Conservation (phyloP, 2,797 vertebrate species). For the Aulostomus chinensis region DNA sequence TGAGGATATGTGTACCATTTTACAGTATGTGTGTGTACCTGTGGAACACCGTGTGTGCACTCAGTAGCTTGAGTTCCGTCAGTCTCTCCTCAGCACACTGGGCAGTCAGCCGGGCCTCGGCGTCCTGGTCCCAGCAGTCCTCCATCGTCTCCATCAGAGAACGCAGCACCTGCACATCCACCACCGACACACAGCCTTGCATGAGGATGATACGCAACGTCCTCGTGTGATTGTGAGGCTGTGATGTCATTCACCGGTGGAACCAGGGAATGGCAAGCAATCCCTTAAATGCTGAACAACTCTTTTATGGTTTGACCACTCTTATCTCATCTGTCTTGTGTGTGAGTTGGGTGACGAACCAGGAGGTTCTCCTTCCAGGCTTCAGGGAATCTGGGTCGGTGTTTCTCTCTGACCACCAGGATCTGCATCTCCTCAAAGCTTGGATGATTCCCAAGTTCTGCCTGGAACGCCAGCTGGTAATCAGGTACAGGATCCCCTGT, state of each 20-base stretch:
- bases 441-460: constrained; percentile 95
- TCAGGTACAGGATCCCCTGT: constrained; percentile 95
- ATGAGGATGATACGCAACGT: too few species aligned
- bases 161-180: constrained; percentile 94
- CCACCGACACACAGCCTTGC: constrained; percentile 34
- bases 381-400: constrained; percentile 97
- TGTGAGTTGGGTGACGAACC: constrained; percentile 87
- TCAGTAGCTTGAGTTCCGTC: constrained; percentile 96
- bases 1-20: constrained; percentile 1
- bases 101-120: constrained; percentile 95
- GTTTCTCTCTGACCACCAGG: constrained; percentile 96
- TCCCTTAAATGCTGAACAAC: constrained; percentile 2
- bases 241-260: too few species aligned
- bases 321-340: too few species aligned
- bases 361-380: constrained; percentile 99
- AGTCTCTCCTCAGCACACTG: constrained; percentile 97
- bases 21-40: constrained; percentile 75
- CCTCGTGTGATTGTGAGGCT: too few species aligned
- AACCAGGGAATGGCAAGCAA: too few species aligned
- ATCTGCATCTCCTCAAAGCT: constrained; percentile 99
- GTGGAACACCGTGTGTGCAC: constrained; percentile 85
- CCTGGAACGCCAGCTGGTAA: constrained; percentile 98
- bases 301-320: too few species aligned
- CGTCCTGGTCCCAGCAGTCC: constrained; percentile 99
- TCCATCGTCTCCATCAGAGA: constrained; percentile 99